Conservation (phyloP, 2,113 vertebrate genomes). For the Ramphastos sulfuratus region DNA sequence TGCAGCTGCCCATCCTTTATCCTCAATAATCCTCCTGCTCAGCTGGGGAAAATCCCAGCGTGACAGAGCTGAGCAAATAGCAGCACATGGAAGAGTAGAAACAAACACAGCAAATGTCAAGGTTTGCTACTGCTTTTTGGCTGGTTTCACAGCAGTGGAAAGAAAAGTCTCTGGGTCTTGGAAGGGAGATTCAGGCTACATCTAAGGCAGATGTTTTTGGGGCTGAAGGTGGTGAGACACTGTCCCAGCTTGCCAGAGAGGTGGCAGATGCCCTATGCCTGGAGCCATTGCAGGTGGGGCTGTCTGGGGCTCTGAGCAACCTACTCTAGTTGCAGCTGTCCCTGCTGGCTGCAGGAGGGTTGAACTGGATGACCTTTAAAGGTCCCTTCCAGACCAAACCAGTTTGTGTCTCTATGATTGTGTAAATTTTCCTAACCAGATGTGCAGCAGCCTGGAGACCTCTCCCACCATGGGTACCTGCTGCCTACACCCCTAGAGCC, state of each 20-base stretch:
- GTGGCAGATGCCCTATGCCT: not conserved
- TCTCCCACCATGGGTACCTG: not conserved
- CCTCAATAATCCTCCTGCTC: constrained; percentile 39
- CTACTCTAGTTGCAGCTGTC: not conserved
- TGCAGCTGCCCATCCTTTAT: not conserved
- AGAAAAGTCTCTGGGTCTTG: not conserved
- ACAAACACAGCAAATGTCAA: constrained; percentile 38
- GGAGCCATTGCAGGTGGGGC: not conserved
- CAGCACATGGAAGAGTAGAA: not conserved
- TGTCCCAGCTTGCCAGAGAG: not conserved
- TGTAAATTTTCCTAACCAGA: not conserved
- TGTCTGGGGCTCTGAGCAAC: not conserved
- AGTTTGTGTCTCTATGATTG: not conserved
- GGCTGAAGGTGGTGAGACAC: not conserved
- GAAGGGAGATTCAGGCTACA: not conserved
- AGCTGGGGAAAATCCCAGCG: constrained; percentile 15
- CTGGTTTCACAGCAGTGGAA: not conserved
- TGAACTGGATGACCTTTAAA: not conserved
- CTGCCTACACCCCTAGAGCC: not conserved
- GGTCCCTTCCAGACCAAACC: not conserved
- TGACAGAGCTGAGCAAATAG: constrained; percentile 6
- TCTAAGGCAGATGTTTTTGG: not conserved
- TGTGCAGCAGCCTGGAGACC: not conserved
- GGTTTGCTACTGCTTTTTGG: not conserved
- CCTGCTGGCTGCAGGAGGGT: not conserved